Conservation (phyloP, 2,113 vertebrate species). For the Dipodomys stephensi region DNA sequence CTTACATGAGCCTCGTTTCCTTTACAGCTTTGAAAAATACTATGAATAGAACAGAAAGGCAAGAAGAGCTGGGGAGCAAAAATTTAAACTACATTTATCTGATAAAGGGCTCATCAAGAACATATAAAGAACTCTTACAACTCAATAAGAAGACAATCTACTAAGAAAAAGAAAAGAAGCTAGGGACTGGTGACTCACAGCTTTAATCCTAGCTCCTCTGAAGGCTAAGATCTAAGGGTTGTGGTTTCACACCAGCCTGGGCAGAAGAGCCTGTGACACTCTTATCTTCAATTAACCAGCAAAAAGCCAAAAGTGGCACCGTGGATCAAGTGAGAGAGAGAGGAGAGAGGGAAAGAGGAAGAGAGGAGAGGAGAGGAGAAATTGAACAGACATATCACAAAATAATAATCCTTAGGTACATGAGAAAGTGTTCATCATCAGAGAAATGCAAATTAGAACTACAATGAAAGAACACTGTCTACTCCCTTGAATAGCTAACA, state of each 20-base stretch:
- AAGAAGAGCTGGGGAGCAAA: neutral
- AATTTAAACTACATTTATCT: neutral
- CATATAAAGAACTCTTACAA: neutral
- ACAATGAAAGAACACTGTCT: neutral
- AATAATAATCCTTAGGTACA: neutral
- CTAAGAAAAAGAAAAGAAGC: neutral
- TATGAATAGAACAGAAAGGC: neutral
- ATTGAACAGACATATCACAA: neutral
- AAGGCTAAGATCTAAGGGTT: too few species aligned
- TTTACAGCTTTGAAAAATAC: constrained; percentile 3
- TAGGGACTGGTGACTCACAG: too few species aligned
- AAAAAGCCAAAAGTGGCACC: too few species aligned
- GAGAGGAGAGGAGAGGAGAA: too few species aligned
- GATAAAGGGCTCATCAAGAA: neutral
- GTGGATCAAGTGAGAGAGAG: too few species aligned
- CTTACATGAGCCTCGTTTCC: neutral
- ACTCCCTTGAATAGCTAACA: neutral
- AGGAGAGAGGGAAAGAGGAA: too few species aligned
- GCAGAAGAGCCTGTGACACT: too few species aligned
- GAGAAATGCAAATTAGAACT: constrained; percentile 13
- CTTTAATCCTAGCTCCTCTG: too few species aligned
- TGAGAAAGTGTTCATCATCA: neutral
- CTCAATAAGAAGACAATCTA: neutral
- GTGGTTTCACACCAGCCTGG: too few species aligned
- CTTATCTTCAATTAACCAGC: too few species aligned